Evolutionary conservation across 2,888 invertebrate species (phyloP).

Genomic region (Lycocerus yunnanus): DNA sequence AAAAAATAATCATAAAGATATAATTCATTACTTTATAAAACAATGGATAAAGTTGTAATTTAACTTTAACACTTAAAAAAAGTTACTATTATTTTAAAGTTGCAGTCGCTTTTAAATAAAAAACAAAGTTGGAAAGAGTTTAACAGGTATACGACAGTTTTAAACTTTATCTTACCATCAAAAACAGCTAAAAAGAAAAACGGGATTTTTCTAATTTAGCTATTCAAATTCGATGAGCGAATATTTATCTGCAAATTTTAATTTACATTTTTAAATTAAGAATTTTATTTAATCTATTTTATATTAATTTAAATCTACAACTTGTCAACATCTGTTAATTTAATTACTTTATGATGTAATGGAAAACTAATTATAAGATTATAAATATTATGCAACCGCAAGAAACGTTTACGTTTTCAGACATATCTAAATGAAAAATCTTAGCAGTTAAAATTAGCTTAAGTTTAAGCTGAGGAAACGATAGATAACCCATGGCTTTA

Average conservation of each 20-base stretch:
- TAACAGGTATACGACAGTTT: slow-evolving; percentile 45
- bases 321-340: slow-evolving; percentile 22
- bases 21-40: background rate
- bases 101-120: slow-evolving; percentile 24
- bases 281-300: slow-evolving; percentile 6
- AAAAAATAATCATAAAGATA: background rate
- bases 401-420: slow-evolving; percentile 35
- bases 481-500: slow-evolving; percentile 35
- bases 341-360: slow-evolving; percentile 23
- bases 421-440: slow-evolving; percentile 42
- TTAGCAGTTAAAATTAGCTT: slow-evolving; percentile 31
- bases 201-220: slow-evolving; percentile 12
- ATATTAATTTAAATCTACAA: slow-evolving; percentile 21
- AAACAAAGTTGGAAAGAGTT: slow-evolving; percentile 32
- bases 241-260: background rate
- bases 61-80: slow-evolving; percentile 9
- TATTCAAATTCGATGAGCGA: slow-evolving; percentile 6
- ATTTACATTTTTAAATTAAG: background rate
- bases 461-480: slow-evolving; percentile 22
- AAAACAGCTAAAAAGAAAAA: slow-evolving; percentile 8
- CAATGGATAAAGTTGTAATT: background rate
- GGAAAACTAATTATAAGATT: slow-evolving; percentile 35
- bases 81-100: slow-evolving; percentile 4
- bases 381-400: slow-evolving; percentile 32
- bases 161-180: slow-evolving; percentile 36